Evolutionary conservation across 2,888 invertebrate genomes (phyloP).

Genomic region (Chrysotoxum bicinctum): DNA sequence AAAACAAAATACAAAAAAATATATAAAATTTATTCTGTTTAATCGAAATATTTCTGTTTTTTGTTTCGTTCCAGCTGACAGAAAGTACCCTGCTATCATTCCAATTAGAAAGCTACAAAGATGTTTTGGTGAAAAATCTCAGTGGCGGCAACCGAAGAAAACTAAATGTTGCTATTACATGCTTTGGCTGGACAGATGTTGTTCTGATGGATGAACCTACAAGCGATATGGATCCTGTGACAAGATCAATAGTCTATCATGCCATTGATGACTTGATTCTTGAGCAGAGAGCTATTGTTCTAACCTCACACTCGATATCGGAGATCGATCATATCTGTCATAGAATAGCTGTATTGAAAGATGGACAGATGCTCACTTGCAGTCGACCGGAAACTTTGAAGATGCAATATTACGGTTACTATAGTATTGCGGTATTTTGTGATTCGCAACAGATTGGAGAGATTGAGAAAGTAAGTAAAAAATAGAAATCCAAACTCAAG

Average conservation of each 20-base stretch:
- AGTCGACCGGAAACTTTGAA: constrained; percentile 79
- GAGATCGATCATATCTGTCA: constrained; percentile 81
- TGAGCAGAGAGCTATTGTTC: constrained; percentile 79
- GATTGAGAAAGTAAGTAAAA: constrained; percentile 74
- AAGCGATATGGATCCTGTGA: constrained; percentile 87
- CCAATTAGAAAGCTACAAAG: constrained; percentile 79
- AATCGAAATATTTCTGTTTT: constrained; percentile 30
- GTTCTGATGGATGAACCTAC: constrained; percentile 90
- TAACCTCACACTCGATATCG: constrained; percentile 81
- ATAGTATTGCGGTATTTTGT: constrained; percentile 79
- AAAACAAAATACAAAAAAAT: constrained; percentile 35
- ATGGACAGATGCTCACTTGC: constrained; percentile 79
- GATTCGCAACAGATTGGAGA: constrained; percentile 76
- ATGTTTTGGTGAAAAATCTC: constrained; percentile 80
- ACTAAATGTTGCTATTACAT: constrained; percentile 88
- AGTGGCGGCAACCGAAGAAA: constrained; percentile 89
- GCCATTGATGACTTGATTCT: constrained; percentile 79
- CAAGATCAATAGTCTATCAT: constrained; percentile 80
- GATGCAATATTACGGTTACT: constrained; percentile 79
- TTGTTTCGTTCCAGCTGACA: constrained; percentile 74
- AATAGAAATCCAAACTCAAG: too few relatives aligned
- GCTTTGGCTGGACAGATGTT: constrained; percentile 88
- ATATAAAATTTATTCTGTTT: constrained; percentile 3
- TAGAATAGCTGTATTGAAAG: constrained; percentile 80
- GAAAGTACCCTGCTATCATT: constrained; percentile 78